Evolutionary conservation across 2,888 invertebrate species (phyloP).

Genomic region (Junonia oenone): DNA sequence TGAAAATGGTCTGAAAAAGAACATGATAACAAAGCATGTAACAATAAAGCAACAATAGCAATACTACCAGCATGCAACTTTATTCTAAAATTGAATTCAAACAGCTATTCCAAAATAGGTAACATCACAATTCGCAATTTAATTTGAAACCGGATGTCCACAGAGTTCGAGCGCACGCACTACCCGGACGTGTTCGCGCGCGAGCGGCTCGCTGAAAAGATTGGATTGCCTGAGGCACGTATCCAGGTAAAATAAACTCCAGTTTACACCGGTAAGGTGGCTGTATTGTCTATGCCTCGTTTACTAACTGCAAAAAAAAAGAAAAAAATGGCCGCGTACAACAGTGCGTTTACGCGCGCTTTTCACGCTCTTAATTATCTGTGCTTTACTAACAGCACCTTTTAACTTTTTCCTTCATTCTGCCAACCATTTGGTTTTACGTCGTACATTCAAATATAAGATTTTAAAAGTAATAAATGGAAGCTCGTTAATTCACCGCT

Average conservation of each 20-base stretch:
- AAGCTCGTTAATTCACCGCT: slow-evolving; percentile 28
- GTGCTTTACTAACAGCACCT: slow-evolving; percentile 3
- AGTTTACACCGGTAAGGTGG: slow-evolving; percentile 69
- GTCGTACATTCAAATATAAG: not conserved
- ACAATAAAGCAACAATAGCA: too few relatives aligned
- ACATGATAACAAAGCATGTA: too few relatives aligned
- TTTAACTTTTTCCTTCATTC: not conserved
- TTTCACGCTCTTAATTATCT: slow-evolving; percentile 4
- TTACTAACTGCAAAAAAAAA: slow-evolving; percentile 20
- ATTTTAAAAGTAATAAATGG: slow-evolving; percentile 14
- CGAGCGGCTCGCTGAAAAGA: slow-evolving; percentile 97
- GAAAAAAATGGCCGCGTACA: not conserved
- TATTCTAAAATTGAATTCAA: slow-evolving; percentile 21
- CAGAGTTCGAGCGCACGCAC: slow-evolving; percentile 98
- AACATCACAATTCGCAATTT: slow-evolving; percentile 31
- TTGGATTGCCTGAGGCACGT: slow-evolving; percentile 98
- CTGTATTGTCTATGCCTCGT: slow-evolving; percentile 39
- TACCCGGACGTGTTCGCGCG: slow-evolving; percentile 98
- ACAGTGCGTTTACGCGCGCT: slow-evolving; percentile 4
- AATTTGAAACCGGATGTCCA: slow-evolving; percentile 31
- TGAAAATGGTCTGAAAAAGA: too few relatives aligned
- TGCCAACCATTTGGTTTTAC: not conserved
- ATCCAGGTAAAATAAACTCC: slow-evolving; percentile 94
- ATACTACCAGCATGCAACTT: not conserved
- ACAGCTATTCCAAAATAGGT: slow-evolving; percentile 25